Conservation (phyloP, 2,797 vertebrate genomes). For the Ctenosaura bakeri region DNA sequence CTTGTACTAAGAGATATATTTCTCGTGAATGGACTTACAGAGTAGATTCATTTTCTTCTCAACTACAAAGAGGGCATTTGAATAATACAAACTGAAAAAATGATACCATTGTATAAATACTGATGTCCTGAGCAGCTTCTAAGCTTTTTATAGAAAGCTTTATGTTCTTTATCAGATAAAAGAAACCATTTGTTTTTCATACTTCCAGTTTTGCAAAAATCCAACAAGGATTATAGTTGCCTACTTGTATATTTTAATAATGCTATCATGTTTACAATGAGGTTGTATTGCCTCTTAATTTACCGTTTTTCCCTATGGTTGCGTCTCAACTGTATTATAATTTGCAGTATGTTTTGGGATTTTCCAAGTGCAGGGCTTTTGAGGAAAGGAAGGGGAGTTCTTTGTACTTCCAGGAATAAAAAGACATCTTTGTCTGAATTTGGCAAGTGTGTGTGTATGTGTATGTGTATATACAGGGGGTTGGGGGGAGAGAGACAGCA, state of each 20-base stretch:
- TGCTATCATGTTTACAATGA: slow-evolving; percentile 73
- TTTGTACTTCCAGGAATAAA: slow-evolving; percentile 60
- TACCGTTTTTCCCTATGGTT: slow-evolving; percentile 35
- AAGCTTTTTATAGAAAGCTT: not conserved
- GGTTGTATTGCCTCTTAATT: slow-evolving; percentile 56
- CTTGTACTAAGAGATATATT: slow-evolving; percentile 8
- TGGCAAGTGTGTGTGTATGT: slow-evolving; percentile 46
- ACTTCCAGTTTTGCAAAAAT: slow-evolving; percentile 51
- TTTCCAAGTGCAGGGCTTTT: slow-evolving; percentile 44
- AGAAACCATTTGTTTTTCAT: slow-evolving; percentile 65
- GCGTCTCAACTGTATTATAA: slow-evolving; percentile 56
- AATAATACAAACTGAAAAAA: slow-evolving; percentile 31
- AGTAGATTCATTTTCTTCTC: slow-evolving; percentile 19
- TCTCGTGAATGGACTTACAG: slow-evolving; percentile 14
- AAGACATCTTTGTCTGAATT: slow-evolving; percentile 78
- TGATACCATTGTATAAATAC: slow-evolving; percentile 16
- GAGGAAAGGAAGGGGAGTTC: slow-evolving; percentile 5
- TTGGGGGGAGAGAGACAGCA: slow-evolving; percentile 61
- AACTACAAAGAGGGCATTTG: slow-evolving; percentile 23
- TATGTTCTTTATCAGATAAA: slow-evolving; percentile 35
- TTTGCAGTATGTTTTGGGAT: slow-evolving; percentile 56
- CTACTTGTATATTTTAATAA: slow-evolving; percentile 40
- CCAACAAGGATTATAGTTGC: slow-evolving; percentile 51
- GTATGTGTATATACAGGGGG: not conserved
- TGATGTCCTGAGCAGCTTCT: slow-evolving; percentile 21